Percentiles rank a stretch among this genome's conserved stretches.
Conservation (phyloP, 2,888 invertebrate species). For the Plagiodera versicolora region DNA sequence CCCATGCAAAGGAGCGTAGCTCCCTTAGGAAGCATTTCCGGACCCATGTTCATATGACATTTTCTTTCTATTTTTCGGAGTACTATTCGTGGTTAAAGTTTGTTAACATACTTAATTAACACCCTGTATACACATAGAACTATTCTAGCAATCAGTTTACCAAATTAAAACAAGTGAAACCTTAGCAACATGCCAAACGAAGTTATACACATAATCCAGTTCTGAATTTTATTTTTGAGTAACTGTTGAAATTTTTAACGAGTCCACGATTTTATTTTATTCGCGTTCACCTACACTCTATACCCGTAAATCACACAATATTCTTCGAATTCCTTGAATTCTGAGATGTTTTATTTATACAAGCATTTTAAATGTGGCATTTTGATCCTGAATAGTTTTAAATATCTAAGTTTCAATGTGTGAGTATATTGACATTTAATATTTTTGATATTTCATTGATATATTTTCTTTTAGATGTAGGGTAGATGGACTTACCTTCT, state of each 20-base stretch:
- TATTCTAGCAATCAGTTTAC: neutral
- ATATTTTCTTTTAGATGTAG: constrained; percentile 2
- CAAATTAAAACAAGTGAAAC: neutral
- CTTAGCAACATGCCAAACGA: constrained; percentile 8
- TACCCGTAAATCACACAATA: too few relatives aligned
- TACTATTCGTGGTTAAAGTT: too few relatives aligned
- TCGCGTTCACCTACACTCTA: neutral
- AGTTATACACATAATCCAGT: constrained; percentile 6
- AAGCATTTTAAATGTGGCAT: neutral
- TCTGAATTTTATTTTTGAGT: constrained; percentile 24
- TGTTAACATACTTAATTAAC: too few relatives aligned
- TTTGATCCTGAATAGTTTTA: neutral
- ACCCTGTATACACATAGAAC: too few relatives aligned
- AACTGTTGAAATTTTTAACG: constrained; percentile 5
- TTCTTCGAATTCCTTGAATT: too few relatives aligned
- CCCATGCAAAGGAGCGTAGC: too few relatives aligned
- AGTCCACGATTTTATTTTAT: constrained; percentile 6
- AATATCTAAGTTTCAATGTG: neutral
- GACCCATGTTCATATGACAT: too few relatives aligned
- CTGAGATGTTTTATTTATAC: constrained; percentile 2
- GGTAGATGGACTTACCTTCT: constrained; percentile 38
- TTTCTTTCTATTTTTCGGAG: too few relatives aligned
- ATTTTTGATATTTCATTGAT: neutral
- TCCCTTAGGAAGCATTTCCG: too few relatives aligned
- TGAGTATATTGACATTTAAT: neutral